Base-by-base conservation (phyloP, 1,140 invertebrate genomes). In the Bombus impatiens region DNA sequence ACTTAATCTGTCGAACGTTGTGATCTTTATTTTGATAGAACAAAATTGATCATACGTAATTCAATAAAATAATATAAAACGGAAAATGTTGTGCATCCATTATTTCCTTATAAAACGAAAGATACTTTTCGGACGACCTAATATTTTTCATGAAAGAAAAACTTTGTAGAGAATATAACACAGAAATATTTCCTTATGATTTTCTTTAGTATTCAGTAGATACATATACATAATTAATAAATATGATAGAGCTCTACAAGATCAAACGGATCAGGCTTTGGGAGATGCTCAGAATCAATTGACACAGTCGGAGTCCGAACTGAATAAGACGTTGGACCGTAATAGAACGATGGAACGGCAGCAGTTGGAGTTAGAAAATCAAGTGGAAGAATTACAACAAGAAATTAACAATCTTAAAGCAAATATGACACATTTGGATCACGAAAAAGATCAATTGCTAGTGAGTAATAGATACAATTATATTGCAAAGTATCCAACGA, bases 201-300 rank as follows among this genome's bases (percentile, higher is more conserved):
- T n/a, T 62, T 28, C 25, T 10, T 62, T 4, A 62, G 62, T 65
- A 65, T 32, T 65, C 18, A 18, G 1, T 18, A 67, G 42, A 42
- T 28, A 37, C 3, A 65, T n/a, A 25, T 35, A n/a, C 18, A 22
- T 67, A 70, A 37, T 32, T 32, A 12, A n/a, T 82, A 62, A 93
- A 89, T 95, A 44, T 94, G 94, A 53, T 82, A 97, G 96, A 92
- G 95, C 96, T 68, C 93, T 96, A 62, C 96, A 96, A 92, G 94
- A 96, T 88, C 96, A 97, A 94, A 96, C 96, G 62, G 96, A 97
- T 93, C 95, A 96, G 91, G 96, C 96, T 40, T 95, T 96, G 74
- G 94, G 94, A 86, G 96, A 96, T 89, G 92, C 95, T 53, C 96
- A 96, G 92, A 94, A 95, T 91, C 95, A 96, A 93, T 92, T 96